These are phyloP conservation scores for Andrena hattorfiana DNA, from an alignment of 2,888 invertebrate genomes.

Conservation along the genomic window DNA sequence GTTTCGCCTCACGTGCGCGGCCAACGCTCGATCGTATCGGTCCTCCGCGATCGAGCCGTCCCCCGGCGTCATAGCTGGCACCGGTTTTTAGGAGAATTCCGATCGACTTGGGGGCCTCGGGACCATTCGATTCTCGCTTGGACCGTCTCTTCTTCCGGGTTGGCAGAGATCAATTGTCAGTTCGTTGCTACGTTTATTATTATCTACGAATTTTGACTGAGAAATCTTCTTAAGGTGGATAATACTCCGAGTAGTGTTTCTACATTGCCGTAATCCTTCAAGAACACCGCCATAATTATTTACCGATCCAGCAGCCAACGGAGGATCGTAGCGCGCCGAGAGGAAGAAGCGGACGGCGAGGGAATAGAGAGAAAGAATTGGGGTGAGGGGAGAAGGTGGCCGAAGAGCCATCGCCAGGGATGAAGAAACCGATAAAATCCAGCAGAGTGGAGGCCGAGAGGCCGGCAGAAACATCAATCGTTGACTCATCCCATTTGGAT, in stretches of 20 bases:
- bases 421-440: slow-evolving; percentile 71
- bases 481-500: slow-evolving; percentile 80
- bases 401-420: slow-evolving; percentile 59
- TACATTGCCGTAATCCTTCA: no score
- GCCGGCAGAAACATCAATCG: slow-evolving; percentile 77
- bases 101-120: neutral
- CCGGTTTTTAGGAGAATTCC: slow-evolving; percentile 9
- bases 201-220: no score
- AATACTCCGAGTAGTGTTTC: no score
- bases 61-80: neutral
- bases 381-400: slow-evolving; percentile 38
- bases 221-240: no score
- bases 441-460: slow-evolving; percentile 55
- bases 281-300: neutral
- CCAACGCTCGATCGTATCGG: slow-evolving; percentile 15
- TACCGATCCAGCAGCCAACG: slow-evolving; percentile 10
- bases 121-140: neutral
- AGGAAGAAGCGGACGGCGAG: neutral
- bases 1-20: slow-evolving; percentile 39
- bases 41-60: slow-evolving; percentile 23
- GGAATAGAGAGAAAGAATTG: slow-evolving; percentile 42
- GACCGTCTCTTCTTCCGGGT: neutral
- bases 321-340: slow-evolving; percentile 18
- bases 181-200: no score
- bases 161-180: no score